Percentiles rank a stretch among this genome's conserved stretches.
Conservation (phyloP, 1,140 invertebrate genomes). For the Callitettix versicolor region DNA sequence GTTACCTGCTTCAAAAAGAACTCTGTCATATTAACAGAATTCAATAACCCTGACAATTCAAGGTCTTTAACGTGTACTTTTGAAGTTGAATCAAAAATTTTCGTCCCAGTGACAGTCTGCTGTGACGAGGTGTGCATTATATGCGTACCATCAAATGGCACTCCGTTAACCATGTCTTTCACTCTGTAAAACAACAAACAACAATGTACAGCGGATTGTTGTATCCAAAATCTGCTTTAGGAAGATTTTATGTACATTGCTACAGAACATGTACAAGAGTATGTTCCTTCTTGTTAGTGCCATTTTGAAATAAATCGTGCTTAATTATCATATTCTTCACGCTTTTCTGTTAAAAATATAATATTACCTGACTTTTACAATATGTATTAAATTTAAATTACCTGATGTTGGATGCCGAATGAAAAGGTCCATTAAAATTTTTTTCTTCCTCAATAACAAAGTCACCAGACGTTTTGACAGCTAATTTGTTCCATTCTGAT, state of each 20-base stretch:
- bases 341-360: too few species aligned
- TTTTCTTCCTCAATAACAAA: slow-evolving; percentile 1
- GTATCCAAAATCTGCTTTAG: too few species aligned
- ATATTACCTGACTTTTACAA: too few species aligned
- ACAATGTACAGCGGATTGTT: not conserved
- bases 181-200: slow-evolving; percentile 2
- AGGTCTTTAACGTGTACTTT: not conserved
- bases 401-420: not conserved
- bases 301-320: too few species aligned
- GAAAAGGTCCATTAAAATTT: not conserved
- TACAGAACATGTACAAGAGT: too few species aligned
- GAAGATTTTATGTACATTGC: too few species aligned
- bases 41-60: not conserved
- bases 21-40: not conserved
- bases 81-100: not conserved
- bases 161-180: slow-evolving; percentile 20
- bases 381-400: not conserved
- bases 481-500: not conserved
- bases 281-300: too few species aligned
- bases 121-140: slow-evolving; percentile 18
- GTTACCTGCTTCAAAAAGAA: slow-evolving; percentile 1
- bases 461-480: not conserved
- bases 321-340: too few species aligned
- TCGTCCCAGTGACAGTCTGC: slow-evolving; percentile 12
- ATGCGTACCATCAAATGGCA: slow-evolving; percentile 24